phyloP scores from a whole-genome alignment of 1,140 invertebrate genomes.

The Neoseiulus cucumeris region DNA sequence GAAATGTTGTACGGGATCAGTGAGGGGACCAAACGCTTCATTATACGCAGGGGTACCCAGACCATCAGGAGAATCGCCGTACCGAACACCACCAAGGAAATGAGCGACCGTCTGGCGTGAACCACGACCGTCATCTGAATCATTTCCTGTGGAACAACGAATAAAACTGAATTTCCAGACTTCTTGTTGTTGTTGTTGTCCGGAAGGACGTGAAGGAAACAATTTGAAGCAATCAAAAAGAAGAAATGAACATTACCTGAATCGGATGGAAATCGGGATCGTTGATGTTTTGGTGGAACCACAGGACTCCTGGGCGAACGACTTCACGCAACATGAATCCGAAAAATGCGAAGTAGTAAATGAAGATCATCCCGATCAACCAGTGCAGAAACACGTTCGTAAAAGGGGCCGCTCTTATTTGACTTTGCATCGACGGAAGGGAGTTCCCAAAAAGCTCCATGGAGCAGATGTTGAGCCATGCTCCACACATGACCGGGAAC shows the following conservation, averaged over 20 bases:
- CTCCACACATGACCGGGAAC: slow-evolving; percentile 86
- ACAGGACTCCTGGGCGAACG: slow-evolving; percentile 77
- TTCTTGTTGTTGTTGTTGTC: too few relatives aligned
- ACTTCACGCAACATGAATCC: slow-evolving; percentile 81
- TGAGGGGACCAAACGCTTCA: slow-evolving; percentile 56
- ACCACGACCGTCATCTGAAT: slow-evolving; percentile 82
- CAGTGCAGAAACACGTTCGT: slow-evolving; percentile 97
- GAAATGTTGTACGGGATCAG: slow-evolving; percentile 82
- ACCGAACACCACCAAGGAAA: slow-evolving; percentile 86
- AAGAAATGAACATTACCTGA: slow-evolving; percentile 38
- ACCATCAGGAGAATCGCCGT: slow-evolving; percentile 85
- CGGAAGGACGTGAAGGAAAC: slow-evolving; percentile 9
- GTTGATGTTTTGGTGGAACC: slow-evolving; percentile 91
- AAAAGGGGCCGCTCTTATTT: slow-evolving; percentile 56
- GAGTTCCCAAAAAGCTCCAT: slow-evolving; percentile 28
- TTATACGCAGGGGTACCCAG: slow-evolving; percentile 73
- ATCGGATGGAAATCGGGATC: slow-evolving; percentile 98
- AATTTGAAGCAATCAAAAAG: background rate
- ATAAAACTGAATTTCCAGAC: too few relatives aligned
- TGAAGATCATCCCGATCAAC: slow-evolving; percentile 97
- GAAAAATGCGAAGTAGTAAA: slow-evolving; percentile 98
- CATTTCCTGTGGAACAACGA: slow-evolving; percentile 45
- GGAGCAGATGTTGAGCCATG: slow-evolving; percentile 98
- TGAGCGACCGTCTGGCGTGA: slow-evolving; percentile 68
- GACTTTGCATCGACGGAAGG: background rate